Base-by-base conservation (phyloP, 2,113 vertebrate species). In the Mesoclemmys tuberculata region DNA sequence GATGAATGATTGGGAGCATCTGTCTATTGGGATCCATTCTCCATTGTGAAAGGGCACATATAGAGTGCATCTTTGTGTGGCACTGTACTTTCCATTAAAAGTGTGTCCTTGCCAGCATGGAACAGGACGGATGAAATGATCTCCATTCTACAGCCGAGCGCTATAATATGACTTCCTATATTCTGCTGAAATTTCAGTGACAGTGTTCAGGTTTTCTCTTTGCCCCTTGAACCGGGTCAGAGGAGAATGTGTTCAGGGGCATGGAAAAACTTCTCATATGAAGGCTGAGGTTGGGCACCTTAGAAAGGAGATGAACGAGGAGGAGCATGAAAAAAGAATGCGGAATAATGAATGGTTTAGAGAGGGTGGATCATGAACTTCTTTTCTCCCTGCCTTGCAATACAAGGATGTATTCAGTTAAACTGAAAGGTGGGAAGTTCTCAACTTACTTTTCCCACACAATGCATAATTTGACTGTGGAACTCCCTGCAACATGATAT, bases 381-480 rank as follows among this genome's bases (percentile, higher is more conserved):
- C 27, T 90, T 58, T 88, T 93, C 9, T n/a, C 82, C 54, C 74
- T 78, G 46, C 74, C 82, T 51, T 38, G 44, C 38, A 84, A 44
- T 44, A 38, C 35, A 48, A 94, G 61, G 79, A 8, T 82, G 14
- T 71, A 46, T 46, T 5, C 51, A 83, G 87, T 84, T 35, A 5
- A 26, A 51, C 61, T 82, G 48, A 90, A 91, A 88, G 5, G 1
- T 14, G 19, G 2, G 3, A 77, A 80, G 14, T 84, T 93, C 5
- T 5, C 14, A 77, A 46, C 46, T 56, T 48, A 38, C 26, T 82
- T 19, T 80, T 7, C 49, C 64, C 64, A 19, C 0, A 0, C 8
- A 5, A 18, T 90, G 52, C 4, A 3, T 77, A 16, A 35, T 84
- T 82, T 49, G 56, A 24, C 89, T 91, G 8, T 80, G 38, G 19